Evolutionary conservation across 2,888 invertebrate species (phyloP).

Genomic region (Ditula angustiorana): DNA sequence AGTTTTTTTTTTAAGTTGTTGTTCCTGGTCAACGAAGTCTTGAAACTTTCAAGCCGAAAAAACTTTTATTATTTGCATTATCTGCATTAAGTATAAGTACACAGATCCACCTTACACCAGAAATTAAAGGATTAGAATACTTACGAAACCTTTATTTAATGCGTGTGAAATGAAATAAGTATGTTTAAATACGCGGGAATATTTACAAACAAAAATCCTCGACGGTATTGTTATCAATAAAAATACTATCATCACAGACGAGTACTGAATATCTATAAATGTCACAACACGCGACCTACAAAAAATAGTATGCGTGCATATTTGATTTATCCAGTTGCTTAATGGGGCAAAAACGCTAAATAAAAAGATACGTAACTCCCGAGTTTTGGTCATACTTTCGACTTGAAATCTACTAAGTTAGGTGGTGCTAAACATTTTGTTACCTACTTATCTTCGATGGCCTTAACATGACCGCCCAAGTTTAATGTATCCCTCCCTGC

Average conservation of each 20-base stretch:
- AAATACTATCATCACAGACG: background rate
- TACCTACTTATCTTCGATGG: no score
- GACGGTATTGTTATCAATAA: background rate
- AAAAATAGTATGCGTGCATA: no score
- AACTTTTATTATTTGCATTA: background rate
- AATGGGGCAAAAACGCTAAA: no score
- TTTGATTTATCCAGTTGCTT: no score
- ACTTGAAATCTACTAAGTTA: no score
- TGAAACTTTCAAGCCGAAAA: background rate
- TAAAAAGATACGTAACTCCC: no score
- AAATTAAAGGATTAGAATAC: no score
- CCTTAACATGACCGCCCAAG: no score
- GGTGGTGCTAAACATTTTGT: no score
- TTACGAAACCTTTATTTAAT: background rate
- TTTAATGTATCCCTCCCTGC: no score
- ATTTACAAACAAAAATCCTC: background rate
- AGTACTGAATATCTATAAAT: background rate
- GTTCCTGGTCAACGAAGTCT: background rate
- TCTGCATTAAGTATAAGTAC: background rate
- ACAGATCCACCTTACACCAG: background rate
- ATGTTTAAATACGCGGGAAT: background rate
- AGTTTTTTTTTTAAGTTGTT: background rate
- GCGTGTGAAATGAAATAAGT: background rate
- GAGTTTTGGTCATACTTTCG: no score
- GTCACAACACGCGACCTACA: background rate